Evolutionary conservation across 2,888 invertebrate genomes (phyloP).

Genomic region (Candidula unifasciata): DNA sequence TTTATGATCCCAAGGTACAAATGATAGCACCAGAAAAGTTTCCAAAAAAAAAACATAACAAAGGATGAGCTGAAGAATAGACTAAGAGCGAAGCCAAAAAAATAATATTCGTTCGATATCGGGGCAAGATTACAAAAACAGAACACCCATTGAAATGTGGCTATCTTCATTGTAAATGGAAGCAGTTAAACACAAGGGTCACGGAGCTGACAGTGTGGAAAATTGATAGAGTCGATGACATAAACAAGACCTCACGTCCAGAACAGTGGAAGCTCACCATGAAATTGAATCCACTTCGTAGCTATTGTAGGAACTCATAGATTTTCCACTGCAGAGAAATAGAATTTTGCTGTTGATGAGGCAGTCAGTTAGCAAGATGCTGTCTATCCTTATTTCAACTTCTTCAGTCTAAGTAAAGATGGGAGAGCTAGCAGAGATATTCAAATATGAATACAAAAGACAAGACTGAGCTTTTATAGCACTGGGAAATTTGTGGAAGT

Average conservation of each 20-base stretch:
- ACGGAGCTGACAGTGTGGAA: constrained; percentile 21
- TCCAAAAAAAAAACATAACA: too few species aligned
- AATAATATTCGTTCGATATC: neutral
- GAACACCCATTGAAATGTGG: neutral
- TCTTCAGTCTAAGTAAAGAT: too few species aligned
- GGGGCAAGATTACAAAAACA: neutral
- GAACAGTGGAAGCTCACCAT: constrained; percentile 10
- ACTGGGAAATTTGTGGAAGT: too few species aligned
- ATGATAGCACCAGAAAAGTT: too few species aligned
- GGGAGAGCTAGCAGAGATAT: too few species aligned
- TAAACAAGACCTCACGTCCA: constrained; percentile 29
- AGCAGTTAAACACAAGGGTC: constrained; percentile 25
- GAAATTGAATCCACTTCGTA: constrained; percentile 35
- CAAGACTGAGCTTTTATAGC: too few species aligned
- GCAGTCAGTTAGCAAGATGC: neutral
- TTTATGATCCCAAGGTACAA: too few species aligned
- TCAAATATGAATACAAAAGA: too few species aligned
- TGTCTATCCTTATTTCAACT: neutral
- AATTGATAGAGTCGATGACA: constrained; percentile 33
- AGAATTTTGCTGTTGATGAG: constrained; percentile 1
- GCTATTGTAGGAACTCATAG: constrained; percentile 26
- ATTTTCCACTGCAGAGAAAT: constrained; percentile 33
- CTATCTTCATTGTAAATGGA: constrained; percentile 30
- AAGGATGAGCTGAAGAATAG: neutral
- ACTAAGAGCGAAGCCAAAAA: neutral